Conservation (phyloP, 2,888 invertebrate species). For the Caenorhabditis japonica region DNA sequence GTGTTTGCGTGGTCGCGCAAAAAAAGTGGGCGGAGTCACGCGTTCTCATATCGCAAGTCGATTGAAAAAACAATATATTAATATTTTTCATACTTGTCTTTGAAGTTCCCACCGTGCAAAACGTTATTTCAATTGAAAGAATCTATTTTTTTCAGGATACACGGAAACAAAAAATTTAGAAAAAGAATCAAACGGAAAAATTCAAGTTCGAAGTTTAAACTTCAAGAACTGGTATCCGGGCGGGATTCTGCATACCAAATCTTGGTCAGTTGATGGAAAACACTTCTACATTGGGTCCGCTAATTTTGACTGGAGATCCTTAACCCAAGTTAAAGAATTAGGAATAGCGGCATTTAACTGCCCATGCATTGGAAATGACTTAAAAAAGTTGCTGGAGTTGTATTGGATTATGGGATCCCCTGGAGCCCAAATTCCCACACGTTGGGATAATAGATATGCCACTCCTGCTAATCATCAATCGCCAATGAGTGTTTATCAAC, state of each 20-base stretch:
- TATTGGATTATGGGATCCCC: slow-evolving; percentile 74
- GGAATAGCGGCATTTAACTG: slow-evolving; percentile 89
- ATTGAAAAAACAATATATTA: too few relatives aligned
- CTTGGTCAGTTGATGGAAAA: slow-evolving; percentile 90
- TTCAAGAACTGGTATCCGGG: slow-evolving; percentile 67
- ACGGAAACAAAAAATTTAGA: slow-evolving; percentile 58
- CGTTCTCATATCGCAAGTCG: too few relatives aligned
- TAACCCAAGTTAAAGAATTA: slow-evolving; percentile 82
- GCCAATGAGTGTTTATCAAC: slow-evolving; percentile 63
- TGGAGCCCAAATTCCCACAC: slow-evolving; percentile 60
- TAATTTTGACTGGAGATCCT: slow-evolving; percentile 95
- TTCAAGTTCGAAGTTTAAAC: slow-evolving; percentile 66
- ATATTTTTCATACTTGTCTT: too few relatives aligned
- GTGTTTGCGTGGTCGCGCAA: too few relatives aligned
- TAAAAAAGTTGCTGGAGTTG: slow-evolving; percentile 88
- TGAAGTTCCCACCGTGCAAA: too few relatives aligned
- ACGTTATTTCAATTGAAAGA: too few relatives aligned
- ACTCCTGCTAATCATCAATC: slow-evolving; percentile 64
- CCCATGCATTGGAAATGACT: slow-evolving; percentile 86
- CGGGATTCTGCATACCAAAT: slow-evolving; percentile 79
- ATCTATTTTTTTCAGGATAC: slow-evolving; percentile 51
- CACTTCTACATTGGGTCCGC: slow-evolving; percentile 94
- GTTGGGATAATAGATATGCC: slow-evolving; percentile 61
- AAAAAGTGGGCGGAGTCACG: too few relatives aligned
- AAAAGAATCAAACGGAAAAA: slow-evolving; percentile 57